Evolutionary conservation across 1,140 invertebrate species (phyloP), one percentile per base, ranked within the genome.

Genomic region (Odontomachus brunneus): DNA sequence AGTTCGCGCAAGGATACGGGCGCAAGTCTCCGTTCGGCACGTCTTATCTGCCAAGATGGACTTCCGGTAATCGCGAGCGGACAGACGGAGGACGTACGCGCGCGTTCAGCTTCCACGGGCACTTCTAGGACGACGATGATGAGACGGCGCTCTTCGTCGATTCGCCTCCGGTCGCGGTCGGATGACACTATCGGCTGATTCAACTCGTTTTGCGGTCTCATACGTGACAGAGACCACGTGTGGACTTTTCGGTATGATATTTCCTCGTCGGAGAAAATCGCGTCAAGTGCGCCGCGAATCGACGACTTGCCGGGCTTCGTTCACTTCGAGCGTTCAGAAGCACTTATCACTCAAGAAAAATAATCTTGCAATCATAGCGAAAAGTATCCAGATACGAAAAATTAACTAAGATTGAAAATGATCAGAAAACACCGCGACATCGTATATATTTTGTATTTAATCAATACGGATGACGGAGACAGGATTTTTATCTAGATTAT

Each of bases 1-100:
- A 53, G 65, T 65, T 29, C 44, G 55, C 76, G 69, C 51, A 66
- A 73, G 9, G 26, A 84, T 72, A 67, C 51, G 33, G 55, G 57
- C 38, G 48, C 63, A 73, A 80, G 73, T 82, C 22, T 48, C 74
- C 78, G 63, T 74, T 75, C 62, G 51, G 55, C 73, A 71, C 57
- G 33, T 63, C 44, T 55, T 75, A 53, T 22, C 51, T 48, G 51
- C 14, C 38, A 59, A 49, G 44, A 57, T 15, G 24, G 60, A 73
- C 53, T 86, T 86, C 69, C 29, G 75, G 69, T 82, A 51, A 73
- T 72, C n/a, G 44, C 7, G 63, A 67, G 51, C 17, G 51, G 49
- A 5, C 14, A 17, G 38, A 57, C 49, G 33, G 44, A 9, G n/a
- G 17, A 19, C 11, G 38, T 44, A 44, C 38, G 17, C 33, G 63